Evolutionary conservation across 2,113 vertebrate species (phyloP).

Genomic region (Gyps fulvus): DNA sequence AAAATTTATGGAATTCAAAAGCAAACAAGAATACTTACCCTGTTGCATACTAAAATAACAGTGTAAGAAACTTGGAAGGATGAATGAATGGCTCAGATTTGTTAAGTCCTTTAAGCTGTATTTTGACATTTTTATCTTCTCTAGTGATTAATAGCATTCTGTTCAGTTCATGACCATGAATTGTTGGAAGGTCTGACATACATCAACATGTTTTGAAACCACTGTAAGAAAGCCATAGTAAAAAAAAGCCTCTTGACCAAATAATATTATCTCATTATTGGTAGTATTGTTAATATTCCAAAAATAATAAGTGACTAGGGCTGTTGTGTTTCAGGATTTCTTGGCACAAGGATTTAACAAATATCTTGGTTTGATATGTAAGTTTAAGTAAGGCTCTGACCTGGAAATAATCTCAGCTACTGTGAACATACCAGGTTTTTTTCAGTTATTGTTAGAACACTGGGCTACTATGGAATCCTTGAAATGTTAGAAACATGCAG

Average conservation of each 20-base stretch:
- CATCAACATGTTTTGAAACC: neutral
- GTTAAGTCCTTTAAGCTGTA: neutral
- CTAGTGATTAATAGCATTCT: neutral
- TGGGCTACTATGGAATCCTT: neutral
- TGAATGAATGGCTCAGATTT: neutral
- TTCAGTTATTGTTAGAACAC: neutral
- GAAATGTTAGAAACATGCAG: neutral
- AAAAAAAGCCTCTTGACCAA: neutral
- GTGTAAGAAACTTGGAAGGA: neutral
- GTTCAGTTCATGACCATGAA: neutral
- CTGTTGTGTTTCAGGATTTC: neutral
- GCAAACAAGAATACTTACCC: neutral
- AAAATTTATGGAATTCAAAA: neutral
- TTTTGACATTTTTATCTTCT: slow-evolving; percentile 31
- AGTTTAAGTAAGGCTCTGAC: neutral
- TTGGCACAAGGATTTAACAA: neutral
- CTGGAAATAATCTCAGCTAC: neutral
- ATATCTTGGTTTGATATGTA: neutral
- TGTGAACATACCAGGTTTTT: neutral
- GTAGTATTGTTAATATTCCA: neutral
- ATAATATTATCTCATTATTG: neutral
- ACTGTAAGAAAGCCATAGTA: neutral
- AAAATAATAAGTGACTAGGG: neutral
- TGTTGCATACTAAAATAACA: neutral
- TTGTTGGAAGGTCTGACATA: neutral